Evolutionary conservation across 2,888 invertebrate species (phyloP).

Genomic region (Graphium colonna): DNA sequence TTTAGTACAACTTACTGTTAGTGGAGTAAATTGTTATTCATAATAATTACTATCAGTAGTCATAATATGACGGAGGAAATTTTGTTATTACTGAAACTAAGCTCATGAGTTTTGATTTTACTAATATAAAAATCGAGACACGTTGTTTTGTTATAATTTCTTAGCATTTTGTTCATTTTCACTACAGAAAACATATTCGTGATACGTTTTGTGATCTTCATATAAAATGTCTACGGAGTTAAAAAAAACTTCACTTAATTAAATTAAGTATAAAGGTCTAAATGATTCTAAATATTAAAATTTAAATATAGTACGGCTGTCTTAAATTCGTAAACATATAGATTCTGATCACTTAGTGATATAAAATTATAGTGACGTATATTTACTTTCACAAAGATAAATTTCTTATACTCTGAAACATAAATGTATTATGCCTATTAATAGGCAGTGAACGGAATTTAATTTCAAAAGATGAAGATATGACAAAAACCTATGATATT

Average conservation of each 20-base stretch:
- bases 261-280: constrained; percentile 62
- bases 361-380: constrained; percentile 54
- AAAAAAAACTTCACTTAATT: constrained; percentile 56
- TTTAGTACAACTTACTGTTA: background rate
- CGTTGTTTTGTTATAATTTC: no score
- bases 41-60: background rate
- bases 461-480: constrained; percentile 13
- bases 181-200: constrained; percentile 13
- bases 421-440: constrained; percentile 49
- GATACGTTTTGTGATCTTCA: constrained; percentile 22
- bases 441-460: constrained; percentile 36
- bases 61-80: background rate
- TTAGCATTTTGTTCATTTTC: background rate
- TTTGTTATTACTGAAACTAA: background rate
- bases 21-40: constrained; percentile 7
- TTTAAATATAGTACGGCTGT: constrained; percentile 31
- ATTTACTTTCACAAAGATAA: constrained; percentile 61
- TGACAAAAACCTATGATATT: constrained; percentile 1
- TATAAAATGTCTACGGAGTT: constrained; percentile 28
- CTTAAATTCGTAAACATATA: constrained; percentile 43
- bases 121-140: background rate
- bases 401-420: constrained; percentile 36
- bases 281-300: constrained; percentile 46
- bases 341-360: constrained; percentile 55
- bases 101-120: background rate